Conservation (phyloP, 1,140 invertebrate genomes). For the Drosophila lowei region DNA sequence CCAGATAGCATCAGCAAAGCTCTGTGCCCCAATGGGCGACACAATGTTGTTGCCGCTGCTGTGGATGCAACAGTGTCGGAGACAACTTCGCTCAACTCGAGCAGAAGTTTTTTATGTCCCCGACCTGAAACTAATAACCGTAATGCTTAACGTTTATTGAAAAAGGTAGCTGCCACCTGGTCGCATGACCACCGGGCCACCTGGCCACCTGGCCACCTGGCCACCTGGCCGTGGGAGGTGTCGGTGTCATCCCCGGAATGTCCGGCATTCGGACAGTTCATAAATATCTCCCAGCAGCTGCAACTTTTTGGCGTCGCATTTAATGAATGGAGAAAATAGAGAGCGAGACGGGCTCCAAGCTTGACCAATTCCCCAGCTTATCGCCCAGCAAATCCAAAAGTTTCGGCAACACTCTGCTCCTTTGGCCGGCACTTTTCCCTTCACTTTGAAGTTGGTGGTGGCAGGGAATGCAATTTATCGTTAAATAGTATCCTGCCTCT, state of each 20-base stretch:
- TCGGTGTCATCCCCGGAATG: neutral
- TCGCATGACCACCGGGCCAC: conserved; percentile 16
- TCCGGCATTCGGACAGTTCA: conserved; percentile 58
- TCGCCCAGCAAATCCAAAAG: conserved; percentile 29
- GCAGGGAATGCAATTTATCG: neutral
- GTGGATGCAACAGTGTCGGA: conserved; percentile 57
- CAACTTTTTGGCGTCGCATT: conserved; percentile 51
- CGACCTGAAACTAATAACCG: conserved; percentile 77
- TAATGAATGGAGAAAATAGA: conserved; percentile 56
- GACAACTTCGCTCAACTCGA: conserved; percentile 27
- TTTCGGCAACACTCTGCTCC: conserved; percentile 17
- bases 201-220: no score
- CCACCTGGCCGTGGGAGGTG: no score
- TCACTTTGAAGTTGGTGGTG: neutral
- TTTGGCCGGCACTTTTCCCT: conserved; percentile 30
- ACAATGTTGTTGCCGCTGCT: conserved; percentile 39
- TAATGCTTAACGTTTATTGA: conserved; percentile 73
- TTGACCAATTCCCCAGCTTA: conserved; percentile 32
- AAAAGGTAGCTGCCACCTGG: conserved; percentile 29
- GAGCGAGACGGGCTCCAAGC: conserved; percentile 1
- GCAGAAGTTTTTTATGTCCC: conserved; percentile 66
- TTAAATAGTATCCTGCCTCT: neutral
- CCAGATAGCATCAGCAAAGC: conserved; percentile 64
- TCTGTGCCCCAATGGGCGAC: conserved; percentile 28
- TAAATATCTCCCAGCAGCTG: conserved; percentile 62